Percentiles rank a stretch among this genome's conserved stretches.
Evolutionary conservation across 92 coral and sea anemone species (phyloP).

Genomic region (Zoanthus solanderi): DNA sequence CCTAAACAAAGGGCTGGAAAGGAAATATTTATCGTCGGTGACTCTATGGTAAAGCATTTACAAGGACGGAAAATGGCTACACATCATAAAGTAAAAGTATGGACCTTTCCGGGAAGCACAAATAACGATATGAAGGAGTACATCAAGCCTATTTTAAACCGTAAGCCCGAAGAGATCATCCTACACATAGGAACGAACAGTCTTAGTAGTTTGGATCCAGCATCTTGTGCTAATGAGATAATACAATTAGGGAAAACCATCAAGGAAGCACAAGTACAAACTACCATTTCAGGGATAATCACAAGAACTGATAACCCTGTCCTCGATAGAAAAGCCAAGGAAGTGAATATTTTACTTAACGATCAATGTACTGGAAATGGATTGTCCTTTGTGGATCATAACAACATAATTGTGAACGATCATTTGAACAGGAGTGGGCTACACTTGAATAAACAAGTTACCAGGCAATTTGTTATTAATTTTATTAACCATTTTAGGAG

Average conservation of each 20-base stretch:
- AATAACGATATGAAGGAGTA: conserved; percentile 2
- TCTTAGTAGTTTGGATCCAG: not conserved
- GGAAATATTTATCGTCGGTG: conserved; percentile 11
- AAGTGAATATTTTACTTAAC: no score
- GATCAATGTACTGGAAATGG: no score
- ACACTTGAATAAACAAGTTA: no score
- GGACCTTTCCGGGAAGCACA: not conserved
- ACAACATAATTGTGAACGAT: no score
- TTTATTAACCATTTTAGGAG: no score
- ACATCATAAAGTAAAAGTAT: not conserved
- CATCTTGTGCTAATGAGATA: not conserved
- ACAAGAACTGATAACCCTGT: no score
- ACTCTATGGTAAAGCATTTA: conserved; percentile 1
- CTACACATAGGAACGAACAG: conserved; percentile 2
- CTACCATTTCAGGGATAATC: no score
- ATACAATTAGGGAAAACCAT: not conserved
- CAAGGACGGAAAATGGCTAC: conserved; percentile 3
- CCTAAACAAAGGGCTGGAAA: no score
- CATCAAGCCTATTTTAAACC: not conserved
- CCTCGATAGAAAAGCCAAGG: no score
- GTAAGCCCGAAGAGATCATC: not conserved
- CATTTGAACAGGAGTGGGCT: no score
- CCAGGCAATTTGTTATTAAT: no score
- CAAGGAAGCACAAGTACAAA: not conserved
- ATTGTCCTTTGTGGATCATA: no score